Evolutionary conservation across 53 echinoderm and acorn worm species (phyloP).

Genomic region (Echinometra lucunter): DNA sequence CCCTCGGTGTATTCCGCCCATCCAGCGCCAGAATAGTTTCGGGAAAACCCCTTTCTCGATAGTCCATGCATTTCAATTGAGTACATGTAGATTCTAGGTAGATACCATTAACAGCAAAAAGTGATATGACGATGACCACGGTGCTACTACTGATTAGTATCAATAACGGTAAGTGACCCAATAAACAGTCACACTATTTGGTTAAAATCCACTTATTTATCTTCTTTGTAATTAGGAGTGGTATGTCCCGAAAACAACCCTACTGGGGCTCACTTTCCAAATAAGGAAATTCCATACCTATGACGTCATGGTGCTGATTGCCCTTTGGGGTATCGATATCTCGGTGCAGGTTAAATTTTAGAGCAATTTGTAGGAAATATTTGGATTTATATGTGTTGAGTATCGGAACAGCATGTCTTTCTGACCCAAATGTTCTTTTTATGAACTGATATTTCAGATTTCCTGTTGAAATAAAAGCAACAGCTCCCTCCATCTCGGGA

Average conservation of each 20-base stretch:
- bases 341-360: neutral
- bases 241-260: conserved; percentile 31
- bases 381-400: neutral
- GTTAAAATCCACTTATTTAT: neutral
- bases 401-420: neutral
- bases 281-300: conserved; percentile 54
- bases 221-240: neutral
- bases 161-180: neutral
- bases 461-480: neutral
- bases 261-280: conserved; percentile 48
- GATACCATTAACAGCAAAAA: neutral
- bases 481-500: neutral
- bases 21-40: neutral
- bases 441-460: neutral
- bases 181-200: neutral
- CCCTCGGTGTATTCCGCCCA: neutral
- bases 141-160: neutral
- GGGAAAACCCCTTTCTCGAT: neutral
- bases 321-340: neutral
- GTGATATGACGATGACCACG: neutral
- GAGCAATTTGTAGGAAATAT: neutral
- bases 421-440: neutral
- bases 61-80: no score
- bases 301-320: conserved; percentile 54
- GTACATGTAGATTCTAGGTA: neutral